Percentiles rank a stretch among this genome's conserved stretches.
Conservation (phyloP, 2,113 vertebrate genomes). For the Pterophyllum scalare region DNA sequence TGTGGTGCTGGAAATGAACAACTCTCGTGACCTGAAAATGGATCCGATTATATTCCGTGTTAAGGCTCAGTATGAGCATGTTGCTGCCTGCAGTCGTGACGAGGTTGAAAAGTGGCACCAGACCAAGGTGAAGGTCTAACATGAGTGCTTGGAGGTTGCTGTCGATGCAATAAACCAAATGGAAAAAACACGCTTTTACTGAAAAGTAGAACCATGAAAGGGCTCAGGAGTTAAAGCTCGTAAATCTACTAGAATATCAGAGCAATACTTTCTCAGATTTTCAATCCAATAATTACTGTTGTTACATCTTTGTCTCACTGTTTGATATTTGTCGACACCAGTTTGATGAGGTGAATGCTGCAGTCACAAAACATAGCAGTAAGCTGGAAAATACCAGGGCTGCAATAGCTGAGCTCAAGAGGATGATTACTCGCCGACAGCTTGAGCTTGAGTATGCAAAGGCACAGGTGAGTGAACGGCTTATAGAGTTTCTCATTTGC, state of each 20-base stretch:
- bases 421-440: conserved; percentile 59
- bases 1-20: conserved; percentile 88
- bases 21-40: conserved; percentile 85
- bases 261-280: background rate
- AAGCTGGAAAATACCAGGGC: conserved; percentile 58
- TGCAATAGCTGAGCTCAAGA: conserved; percentile 68
- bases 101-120: conserved; percentile 87
- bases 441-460: conserved; percentile 60
- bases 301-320: background rate
- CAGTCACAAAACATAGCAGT: conserved; percentile 51
- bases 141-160: background rate
- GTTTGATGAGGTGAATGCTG: conserved; percentile 65
- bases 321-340: conserved; percentile 42
- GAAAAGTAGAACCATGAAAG: background rate
- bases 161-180: background rate
- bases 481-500: background rate
- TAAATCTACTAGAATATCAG: background rate
- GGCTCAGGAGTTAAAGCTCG: background rate
- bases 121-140: conserved; percentile 79
- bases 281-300: background rate
- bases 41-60: conserved; percentile 82
- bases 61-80: conserved; percentile 84
- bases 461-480: conserved; percentile 64
- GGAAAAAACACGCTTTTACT: background rate
- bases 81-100: conserved; percentile 76